phyloP scores from a whole-genome alignment of 2,113 vertebrate species.

The Gallinago paraguaiae region DNA sequence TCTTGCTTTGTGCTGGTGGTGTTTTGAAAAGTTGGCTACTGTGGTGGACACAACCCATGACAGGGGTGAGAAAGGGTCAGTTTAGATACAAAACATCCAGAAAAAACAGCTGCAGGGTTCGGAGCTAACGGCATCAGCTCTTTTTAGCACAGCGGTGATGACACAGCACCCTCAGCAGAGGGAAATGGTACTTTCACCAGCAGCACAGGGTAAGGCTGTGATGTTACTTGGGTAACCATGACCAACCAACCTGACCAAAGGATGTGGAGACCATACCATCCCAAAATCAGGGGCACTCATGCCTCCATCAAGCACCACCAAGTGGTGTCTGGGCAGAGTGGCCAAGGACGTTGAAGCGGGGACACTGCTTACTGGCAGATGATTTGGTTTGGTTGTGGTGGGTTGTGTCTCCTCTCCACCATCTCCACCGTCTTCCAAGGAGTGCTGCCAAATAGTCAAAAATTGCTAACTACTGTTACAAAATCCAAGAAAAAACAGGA shows the following conservation, averaged over 20 bases:
- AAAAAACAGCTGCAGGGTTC: neutral
- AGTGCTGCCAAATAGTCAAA: neutral
- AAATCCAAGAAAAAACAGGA: neutral
- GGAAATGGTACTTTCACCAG: neutral
- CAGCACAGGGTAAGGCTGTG: neutral
- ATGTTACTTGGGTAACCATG: neutral
- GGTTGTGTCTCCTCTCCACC: neutral
- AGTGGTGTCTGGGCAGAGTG: neutral
- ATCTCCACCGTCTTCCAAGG: neutral
- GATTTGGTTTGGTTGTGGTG: neutral
- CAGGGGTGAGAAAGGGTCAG: constrained; percentile 1
- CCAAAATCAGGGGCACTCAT: neutral
- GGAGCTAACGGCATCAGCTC: neutral
- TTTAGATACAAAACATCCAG: neutral
- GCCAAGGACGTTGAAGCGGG: neutral
- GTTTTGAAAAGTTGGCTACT: constrained; percentile 17
- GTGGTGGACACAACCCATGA: neutral
- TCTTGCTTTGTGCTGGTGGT: neutral
- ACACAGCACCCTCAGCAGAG: neutral
- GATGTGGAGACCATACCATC: neutral
- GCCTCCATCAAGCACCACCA: neutral
- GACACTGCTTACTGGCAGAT: neutral
- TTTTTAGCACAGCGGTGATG: neutral
- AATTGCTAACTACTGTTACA: neutral
- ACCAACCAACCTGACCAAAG: neutral